A percentile compares a stretch with the other conserved stretches of the same genome.
These are phyloP conservation scores for Caprella mutica DNA, from an alignment of 2,888 invertebrate genomes.

Conservation along the genomic window DNA sequence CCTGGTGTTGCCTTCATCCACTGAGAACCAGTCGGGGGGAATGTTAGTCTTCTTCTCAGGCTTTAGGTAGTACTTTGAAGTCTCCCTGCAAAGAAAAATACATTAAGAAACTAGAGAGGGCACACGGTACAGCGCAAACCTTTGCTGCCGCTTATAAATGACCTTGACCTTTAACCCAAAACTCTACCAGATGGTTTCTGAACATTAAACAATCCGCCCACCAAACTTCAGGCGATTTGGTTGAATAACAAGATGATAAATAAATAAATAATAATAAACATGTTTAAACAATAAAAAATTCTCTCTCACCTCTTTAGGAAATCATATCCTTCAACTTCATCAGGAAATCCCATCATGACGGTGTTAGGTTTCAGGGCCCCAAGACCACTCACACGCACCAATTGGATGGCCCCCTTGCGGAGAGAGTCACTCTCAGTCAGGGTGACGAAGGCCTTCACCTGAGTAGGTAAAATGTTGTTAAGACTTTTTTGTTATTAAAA, in stretches of 20 bases:
- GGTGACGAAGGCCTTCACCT: conserved; percentile 90
- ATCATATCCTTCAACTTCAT: conserved; percentile 46
- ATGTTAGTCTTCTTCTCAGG: conserved; percentile 1
- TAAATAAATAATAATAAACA: conserved; percentile 5
- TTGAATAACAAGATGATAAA: too few species aligned
- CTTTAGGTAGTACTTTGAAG: conserved; percentile 4
- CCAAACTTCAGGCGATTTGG: too few species aligned
- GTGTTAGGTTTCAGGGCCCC: conserved; percentile 99
- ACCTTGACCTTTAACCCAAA: too few species aligned
- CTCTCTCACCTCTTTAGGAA: conserved; percentile 28
- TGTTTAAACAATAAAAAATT: background rate
- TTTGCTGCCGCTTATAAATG: background rate
- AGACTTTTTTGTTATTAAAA: background rate
- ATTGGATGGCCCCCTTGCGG: conserved; percentile 80
- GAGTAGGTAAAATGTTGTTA: background rate
- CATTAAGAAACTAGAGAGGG: too few species aligned
- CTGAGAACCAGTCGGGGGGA: conserved; percentile 11
- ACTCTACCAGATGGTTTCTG: too few species aligned
- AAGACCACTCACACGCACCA: conserved; percentile 80
- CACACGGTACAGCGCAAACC: background rate
- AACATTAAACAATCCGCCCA: too few species aligned
- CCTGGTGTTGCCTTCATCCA: background rate
- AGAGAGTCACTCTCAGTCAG: conserved; percentile 74
- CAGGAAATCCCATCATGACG: conserved; percentile 81
- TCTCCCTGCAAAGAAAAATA: conserved; percentile 10